Conservation (phyloP, 2,113 vertebrate species). For the Ahaetulla prasina region DNA sequence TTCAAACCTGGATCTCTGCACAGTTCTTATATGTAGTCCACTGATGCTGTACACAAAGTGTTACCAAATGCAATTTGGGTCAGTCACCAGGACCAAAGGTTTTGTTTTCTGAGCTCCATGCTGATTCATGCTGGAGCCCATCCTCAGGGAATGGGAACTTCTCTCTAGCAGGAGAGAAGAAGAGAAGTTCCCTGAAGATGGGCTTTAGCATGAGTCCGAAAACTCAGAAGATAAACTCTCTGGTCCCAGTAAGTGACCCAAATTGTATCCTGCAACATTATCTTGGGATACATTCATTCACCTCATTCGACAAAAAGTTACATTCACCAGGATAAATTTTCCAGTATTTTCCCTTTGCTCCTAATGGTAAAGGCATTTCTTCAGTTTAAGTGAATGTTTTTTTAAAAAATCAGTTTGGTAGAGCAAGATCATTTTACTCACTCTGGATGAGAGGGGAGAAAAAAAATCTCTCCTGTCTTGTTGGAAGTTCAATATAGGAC, state of each 20-base stretch:
- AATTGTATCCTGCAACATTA: background rate
- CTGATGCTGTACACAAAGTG: background rate
- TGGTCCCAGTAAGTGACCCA: background rate
- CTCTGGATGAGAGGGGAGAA: too few relatives aligned
- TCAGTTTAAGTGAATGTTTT: background rate
- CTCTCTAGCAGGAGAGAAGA: too few relatives aligned
- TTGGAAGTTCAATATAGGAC: too few relatives aligned
- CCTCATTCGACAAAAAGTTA: background rate
- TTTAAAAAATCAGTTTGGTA: background rate
- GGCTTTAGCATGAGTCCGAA: too few relatives aligned
- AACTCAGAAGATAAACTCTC: background rate
- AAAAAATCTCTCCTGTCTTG: too few relatives aligned
- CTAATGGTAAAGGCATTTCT: background rate
- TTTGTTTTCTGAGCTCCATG: too few relatives aligned
- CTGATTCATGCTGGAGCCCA: too few relatives aligned
- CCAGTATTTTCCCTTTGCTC: background rate
- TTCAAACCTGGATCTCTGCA: background rate
- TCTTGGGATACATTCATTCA: background rate
- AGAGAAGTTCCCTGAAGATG: background rate
- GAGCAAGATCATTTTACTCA: background rate
- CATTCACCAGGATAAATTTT: background rate
- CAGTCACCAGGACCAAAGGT: background rate
- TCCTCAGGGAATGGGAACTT: too few relatives aligned
- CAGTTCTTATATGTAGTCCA: background rate
- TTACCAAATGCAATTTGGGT: too few relatives aligned